phyloP scores from a whole-genome alignment of 2,113 vertebrate genomes.

The Pelodiscus sinensis region DNA sequence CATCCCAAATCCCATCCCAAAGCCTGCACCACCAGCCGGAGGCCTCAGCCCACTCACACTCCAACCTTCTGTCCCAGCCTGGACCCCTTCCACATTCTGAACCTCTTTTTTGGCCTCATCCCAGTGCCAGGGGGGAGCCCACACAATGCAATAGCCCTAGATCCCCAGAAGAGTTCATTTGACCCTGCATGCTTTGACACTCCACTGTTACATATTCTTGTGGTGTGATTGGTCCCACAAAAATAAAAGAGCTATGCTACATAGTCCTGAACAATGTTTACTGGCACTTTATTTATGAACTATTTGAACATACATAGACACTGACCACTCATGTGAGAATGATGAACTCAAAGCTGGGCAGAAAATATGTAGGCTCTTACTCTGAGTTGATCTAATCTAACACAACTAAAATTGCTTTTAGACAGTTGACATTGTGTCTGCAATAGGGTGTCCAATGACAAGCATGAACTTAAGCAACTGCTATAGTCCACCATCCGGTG shows the following conservation, averaged over 20 bases:
- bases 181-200: neutral
- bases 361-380: neutral
- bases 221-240: neutral
- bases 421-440: fast-evolving
- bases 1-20: too few species aligned
- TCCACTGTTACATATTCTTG: neutral
- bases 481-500: conserved; percentile 22
- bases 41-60: too few species aligned
- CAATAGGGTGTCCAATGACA: fast-evolving
- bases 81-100: too few species aligned
- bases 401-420: fast-evolving
- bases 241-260: neutral
- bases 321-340: neutral
- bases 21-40: too few species aligned
- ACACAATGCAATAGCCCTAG: too few species aligned
- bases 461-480: fast-evolving
- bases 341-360: neutral
- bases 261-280: neutral
- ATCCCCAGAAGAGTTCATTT: too few species aligned
- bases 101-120: too few species aligned
- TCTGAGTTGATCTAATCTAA: fast-evolving
- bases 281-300: neutral
- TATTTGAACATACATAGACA: neutral
- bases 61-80: too few species aligned
- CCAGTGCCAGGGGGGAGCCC: too few species aligned